Base-by-base conservation (phyloP, 2,888 invertebrate species). In the Neria commutata region DNA sequence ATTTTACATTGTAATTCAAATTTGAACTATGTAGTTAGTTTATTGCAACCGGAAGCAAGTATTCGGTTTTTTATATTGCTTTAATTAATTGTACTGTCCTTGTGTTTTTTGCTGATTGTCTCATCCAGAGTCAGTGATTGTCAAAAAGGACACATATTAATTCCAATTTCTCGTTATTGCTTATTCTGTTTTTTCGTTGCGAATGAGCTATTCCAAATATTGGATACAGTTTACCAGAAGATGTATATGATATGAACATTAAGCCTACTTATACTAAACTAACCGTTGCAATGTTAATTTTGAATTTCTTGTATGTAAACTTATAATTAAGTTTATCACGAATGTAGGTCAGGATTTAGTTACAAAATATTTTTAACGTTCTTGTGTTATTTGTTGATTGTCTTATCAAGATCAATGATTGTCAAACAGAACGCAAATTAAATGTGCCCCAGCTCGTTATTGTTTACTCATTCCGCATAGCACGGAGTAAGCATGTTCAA, bases 381-480 rank as follows among this genome's bases (percentile, higher is more conserved):
- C 75, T 77, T 74, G 79, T 80, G 80, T 80, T 80, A 66, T 76
- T 79, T 65, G 68, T 72, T 75, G 75, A 71, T 56, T 62, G 56
- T 55, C 40, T 24, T 11, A 0, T 4, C 4, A 57, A 62, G 65
- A 54, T 72, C 71, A 74, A 71, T 67, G 69, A 77, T 75, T 70
- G 78, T 80, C 81, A 75, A 81, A 77, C 69, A 75, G 80, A 76
- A 78, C 79, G 70, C 40, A 80, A 40, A 81, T 23, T 47, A 63
- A 74, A 58, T 42, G 26, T 6, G 48, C 47, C 40, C 53, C 62
- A 63, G 60, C 61, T 68, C 64, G 65, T 67, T 65, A 67, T 67
- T 65, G 59, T 55, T 63, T 64, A 47, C 58, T 58, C 56, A 40
- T 33, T 26, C 17, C 37, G 29, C 45, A 56, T 42, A 19, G 29